Base-by-base conservation (phyloP, 1,140 invertebrate species). In the Drosophila azteca region DNA sequence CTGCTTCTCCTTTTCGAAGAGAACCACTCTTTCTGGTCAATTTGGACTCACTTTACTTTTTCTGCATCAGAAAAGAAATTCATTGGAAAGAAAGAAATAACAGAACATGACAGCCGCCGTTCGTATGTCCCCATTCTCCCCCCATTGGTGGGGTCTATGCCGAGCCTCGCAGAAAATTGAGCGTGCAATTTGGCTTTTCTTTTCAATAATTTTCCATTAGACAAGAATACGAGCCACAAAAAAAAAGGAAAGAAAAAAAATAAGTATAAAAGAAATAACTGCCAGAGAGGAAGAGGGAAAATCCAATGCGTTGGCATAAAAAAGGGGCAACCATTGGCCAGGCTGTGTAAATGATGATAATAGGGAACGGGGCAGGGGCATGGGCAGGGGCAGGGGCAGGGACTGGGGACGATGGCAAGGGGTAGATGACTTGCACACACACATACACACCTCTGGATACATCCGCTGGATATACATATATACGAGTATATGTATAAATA, bases 121-220 rank as follows among this genome's bases (percentile, higher is more conserved):
- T 59, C 44, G 44, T n/a, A 26, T 17, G 20, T 41, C 39, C 26
- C 11, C 20, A n/a, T 3, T 20, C 3, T 17, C 29, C 24, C 2
- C 24, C 24, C 24, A 26, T 26, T 26, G 24, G 24, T 26, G 24
- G 24, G 24, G 24, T 26, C 4, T 26, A 26, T 26, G 24, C 24
- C 24, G 24, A 26, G 35, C 69, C 41, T 13, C 50, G 70, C 60
- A 55, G 35, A 84, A 84, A 85, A 84, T 84, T 84, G 81, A 84
- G 77, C 77, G 53, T 80, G 81, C 80, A 77, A 80, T 84, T 85
- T 81, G 73, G 82, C 67, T 87, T 77, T 77, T 85, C 68, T 78
- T 80, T 66, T 85, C 77, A 85, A 84, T 84, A 84, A 84, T 84
- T 85, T 85, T 85, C 81, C 81, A 84, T 80, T 80, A 84, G 81